phyloP scores from a whole-genome alignment of 2,888 invertebrate genomes.

The Tupiocoris notatus region DNA sequence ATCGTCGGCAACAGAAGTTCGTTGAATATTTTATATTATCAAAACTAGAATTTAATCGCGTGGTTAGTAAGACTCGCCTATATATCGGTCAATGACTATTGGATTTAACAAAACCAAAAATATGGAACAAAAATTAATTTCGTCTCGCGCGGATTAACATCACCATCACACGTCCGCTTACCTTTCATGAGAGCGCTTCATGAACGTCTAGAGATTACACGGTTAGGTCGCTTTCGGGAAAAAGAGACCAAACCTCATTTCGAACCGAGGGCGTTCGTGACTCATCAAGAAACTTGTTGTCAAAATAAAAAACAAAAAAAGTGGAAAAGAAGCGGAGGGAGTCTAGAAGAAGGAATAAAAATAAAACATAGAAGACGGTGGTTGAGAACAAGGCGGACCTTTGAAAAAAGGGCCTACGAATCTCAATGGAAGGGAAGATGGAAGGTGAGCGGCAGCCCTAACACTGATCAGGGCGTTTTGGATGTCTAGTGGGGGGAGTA shows the following conservation, averaged over 20 bases:
- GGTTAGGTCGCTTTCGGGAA: neutral
- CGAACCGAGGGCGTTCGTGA: constrained; percentile 10
- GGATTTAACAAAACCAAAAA: no score
- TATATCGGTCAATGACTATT: no score
- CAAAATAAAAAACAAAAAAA: constrained; percentile 28
- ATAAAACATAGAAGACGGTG: neutral
- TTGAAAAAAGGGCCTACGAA: neutral
- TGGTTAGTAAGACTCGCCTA: no score
- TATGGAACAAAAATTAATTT: no score
- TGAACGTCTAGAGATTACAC: neutral
- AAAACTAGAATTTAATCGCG: no score
- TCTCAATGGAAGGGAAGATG: neutral
- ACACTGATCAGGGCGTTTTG: neutral
- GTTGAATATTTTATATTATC: no score
- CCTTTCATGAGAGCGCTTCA: no score
- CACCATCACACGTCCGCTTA: no score
- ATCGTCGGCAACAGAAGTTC: no score
- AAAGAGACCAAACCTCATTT: neutral
- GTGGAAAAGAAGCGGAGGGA: constrained; percentile 2
- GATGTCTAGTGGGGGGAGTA: constrained; percentile 14
- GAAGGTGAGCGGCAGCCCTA: neutral
- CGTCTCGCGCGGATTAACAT: no score
- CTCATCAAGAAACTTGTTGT: constrained; percentile 37
- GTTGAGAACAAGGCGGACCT: constrained; percentile 2
- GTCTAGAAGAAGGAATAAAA: neutral